Evolutionary conservation across 2,113 vertebrate species (phyloP), one percentile per base, ranked within the genome.

Genomic region (Hoplias malabaricus): DNA sequence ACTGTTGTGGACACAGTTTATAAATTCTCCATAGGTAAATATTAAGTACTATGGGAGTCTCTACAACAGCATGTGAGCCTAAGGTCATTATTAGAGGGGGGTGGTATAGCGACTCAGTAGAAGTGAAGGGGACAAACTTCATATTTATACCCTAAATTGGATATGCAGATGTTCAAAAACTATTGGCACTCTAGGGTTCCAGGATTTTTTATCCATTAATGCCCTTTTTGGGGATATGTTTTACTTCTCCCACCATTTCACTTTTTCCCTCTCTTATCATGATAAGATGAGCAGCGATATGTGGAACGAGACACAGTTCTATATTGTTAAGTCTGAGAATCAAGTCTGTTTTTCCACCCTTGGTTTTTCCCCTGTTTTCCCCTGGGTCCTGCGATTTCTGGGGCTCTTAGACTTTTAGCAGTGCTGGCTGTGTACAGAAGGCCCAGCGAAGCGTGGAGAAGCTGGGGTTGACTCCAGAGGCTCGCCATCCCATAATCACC

Each of bases 381-480:
- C 79, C 33, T 69, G 68, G 71, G 83, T 56, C 83, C 81, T 83
- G 84, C 81, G 73, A 83, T 80, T 83, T 79, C 84, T 75, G 76
- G 79, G 42, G 46, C 61, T 61, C 75, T 79, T 80, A 79, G 74
- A 42, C 54, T 38, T 48, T 31, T 54, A 53, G 69, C 4, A 29
- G 62, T 78, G 29, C 7, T 43, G 81, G 50, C 82, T 78, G 69
- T 73, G 78, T 82, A 77, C 54, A 82, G 67, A 46, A 65, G 25
- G 70, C 69, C 66, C 84, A 80, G 76, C 65, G 80, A 73, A 80
- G 86, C 87, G 59, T 87, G 75, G 85, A 82, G 77, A 80, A 85
- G 78, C 62, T 75, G 75, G 40, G 63, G 54, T 66, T 63, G 61
- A 65, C 40, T 73, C 86, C 71, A 71, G 42, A 53, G 79, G 69